Evolutionary conservation across 1,140 invertebrate genomes (phyloP), one percentile per base, ranked within the genome.

Genomic region (Drosophila nigromelanica): DNA sequence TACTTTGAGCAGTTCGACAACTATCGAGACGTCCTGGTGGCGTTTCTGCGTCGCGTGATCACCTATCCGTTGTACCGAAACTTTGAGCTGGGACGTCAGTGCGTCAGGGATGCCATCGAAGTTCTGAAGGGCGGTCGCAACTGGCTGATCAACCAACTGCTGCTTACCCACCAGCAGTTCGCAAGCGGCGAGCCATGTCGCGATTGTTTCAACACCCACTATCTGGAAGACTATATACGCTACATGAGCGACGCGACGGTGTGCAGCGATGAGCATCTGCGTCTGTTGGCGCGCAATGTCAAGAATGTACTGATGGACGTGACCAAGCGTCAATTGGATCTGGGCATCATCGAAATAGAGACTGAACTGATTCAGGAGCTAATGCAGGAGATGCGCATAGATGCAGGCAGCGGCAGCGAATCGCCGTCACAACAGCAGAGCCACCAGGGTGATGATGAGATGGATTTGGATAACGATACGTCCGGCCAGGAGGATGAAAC

Each of bases 11-110:
- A 89, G 18, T 86, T 90, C 33, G 76, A 87, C 18, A 90, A 86
- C 12, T 81, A 90, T 47, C 76, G 76, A 12, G 77, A 78, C 43
- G 90, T 91, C 1, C 62, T 91, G 24, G 73, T 90, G 30, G 83
- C 80, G 18, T 91, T 91, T 18, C 18, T 91, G 40, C 75, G 90
- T 2, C 80, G 90, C 4, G 78, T 78, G 3, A 73, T 91, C 7
- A 91, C 89, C n/a, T 91, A 91, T 67, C 90, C 90, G 33, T 40
- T 91, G 47, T 91, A 81, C 51, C 71, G 90, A 0, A 91, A 91
- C 54, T 91, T 87, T 10, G 90, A 91, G 21, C 62, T 91, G 18
- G 80, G 85, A 0, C 73, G 81, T 8, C 66, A 80, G 30, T 91
- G 90, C 35, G 73, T 91, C 0, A 51, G 80, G 4, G 89, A 91